A percentile compares a stretch with the other conserved stretches of the same genome.
Conservation (phyloP, 1,140 invertebrate species). For the Agraylea sexmaculata region DNA sequence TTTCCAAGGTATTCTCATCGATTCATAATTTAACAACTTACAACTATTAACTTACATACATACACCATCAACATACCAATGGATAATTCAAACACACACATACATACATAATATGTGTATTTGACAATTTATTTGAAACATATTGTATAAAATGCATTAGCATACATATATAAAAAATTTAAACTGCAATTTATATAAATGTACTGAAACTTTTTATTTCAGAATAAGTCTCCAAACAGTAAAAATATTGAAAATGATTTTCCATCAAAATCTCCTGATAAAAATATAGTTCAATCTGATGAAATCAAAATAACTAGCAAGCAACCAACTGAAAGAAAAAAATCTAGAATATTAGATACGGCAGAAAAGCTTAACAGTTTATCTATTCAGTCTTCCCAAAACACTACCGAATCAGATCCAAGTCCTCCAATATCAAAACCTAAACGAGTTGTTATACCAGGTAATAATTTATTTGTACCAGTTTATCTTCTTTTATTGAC, state of each 20-base stretch:
- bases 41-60: no score
- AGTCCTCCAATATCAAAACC: conserved; percentile 46
- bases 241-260: conserved; percentile 20
- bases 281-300: conserved; percentile 16
- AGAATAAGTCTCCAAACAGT: conserved; percentile 19
- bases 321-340: conserved; percentile 38
- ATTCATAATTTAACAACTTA: no score
- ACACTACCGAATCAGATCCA: conserved; percentile 24
- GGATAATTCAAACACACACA: no score
- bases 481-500: conserved; percentile 1
- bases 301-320: conserved; percentile 17
- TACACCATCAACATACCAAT: no score
- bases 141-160: no score
- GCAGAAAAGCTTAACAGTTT: conserved; percentile 59
- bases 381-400: conserved; percentile 23
- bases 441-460: conserved; percentile 68
- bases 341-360: conserved; percentile 57
- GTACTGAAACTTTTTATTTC: no score
- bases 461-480: conserved; percentile 18
- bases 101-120: no score
- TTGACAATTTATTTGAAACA: no score
- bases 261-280: conserved; percentile 5
- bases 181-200: no score
- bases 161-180: no score
- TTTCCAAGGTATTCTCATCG: no score